Conservation (phyloP, 2,797 vertebrate genomes). For the Siniperca obscura region DNA sequence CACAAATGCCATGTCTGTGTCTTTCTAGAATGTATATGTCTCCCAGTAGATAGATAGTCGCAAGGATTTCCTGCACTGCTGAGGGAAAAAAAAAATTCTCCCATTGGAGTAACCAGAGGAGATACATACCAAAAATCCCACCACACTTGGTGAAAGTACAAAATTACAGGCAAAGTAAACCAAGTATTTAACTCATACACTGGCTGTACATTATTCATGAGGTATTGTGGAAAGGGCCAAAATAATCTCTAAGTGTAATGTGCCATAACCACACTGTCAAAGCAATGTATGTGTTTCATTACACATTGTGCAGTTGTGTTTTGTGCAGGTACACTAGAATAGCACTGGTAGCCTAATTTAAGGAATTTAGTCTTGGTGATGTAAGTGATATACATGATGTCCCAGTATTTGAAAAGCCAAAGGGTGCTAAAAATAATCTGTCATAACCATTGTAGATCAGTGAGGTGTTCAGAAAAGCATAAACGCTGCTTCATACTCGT, state of each 20-base stretch:
- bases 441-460: constrained; percentile 22
- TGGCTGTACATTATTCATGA: constrained; percentile 22
- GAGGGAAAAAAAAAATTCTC: constrained; percentile 26
- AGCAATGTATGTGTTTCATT: constrained; percentile 68
- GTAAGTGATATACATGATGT: constrained; percentile 50
- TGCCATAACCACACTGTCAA: constrained; percentile 59
- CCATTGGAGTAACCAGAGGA: constrained; percentile 41
- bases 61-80: constrained; percentile 51
- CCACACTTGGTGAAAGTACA: not conserved
- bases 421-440: constrained; percentile 47
- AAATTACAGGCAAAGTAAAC: constrained; percentile 22
- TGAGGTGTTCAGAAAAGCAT: constrained; percentile 33
- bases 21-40: constrained; percentile 23
- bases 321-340: constrained; percentile 22
- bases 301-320: constrained; percentile 41
- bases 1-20: constrained; percentile 12
- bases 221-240: constrained; percentile 12
- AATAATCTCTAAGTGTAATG: constrained; percentile 45
- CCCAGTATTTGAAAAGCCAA: constrained; percentile 41
- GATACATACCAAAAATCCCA: constrained; percentile 40
- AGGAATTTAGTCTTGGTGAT: constrained; percentile 51
- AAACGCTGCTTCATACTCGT: constrained; percentile 22
- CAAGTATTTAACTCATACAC: constrained; percentile 31
- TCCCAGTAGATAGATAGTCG: constrained; percentile 25
- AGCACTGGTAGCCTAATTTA: constrained; percentile 38